A percentile compares a stretch with the other conserved stretches of the same genome.
phyloP scores from a whole-genome alignment of 92 coral and sea anemone genomes.

The Zoanthus solanderi region DNA sequence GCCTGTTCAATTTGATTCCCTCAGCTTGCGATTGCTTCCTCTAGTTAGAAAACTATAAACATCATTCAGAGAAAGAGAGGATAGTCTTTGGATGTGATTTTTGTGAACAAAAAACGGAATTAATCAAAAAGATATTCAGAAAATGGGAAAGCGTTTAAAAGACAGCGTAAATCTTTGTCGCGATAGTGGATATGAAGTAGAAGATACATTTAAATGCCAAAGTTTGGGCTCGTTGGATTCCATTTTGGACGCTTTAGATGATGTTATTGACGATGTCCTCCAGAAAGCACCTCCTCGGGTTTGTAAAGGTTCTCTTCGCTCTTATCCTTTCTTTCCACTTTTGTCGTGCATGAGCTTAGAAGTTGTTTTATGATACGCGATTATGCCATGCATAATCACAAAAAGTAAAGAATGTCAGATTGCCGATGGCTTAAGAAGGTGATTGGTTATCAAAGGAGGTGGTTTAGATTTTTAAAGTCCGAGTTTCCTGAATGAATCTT shows the following conservation, averaged over 20 bases:
- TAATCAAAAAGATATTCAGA: not conserved
- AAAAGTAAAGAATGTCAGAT: not conserved
- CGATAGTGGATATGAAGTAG: slow-evolving; percentile 31
- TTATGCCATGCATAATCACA: not conserved
- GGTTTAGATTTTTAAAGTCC: not conserved
- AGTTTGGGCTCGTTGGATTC: slow-evolving; percentile 63
- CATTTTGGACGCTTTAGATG: slow-evolving; percentile 75
- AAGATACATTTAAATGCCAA: slow-evolving; percentile 16
- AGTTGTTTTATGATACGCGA: not conserved
- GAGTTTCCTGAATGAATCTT: not conserved
- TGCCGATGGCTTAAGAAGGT: not conserved
- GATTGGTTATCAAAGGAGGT: not conserved
- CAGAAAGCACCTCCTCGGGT: slow-evolving; percentile 76
- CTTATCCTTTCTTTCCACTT: too few relatives aligned
- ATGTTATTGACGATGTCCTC: slow-evolving; percentile 75
- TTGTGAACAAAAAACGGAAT: not conserved
- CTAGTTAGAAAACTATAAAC: not conserved
- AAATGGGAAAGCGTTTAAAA: slow-evolving; percentile 41
- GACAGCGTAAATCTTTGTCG: slow-evolving; percentile 21
- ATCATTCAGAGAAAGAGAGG: not conserved
- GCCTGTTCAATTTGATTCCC: not conserved
- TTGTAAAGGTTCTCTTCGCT: slow-evolving; percentile 38
- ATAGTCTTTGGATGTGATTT: not conserved
- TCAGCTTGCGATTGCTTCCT: not conserved
- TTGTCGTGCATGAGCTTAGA: not conserved